These are phyloP conservation scores for Chesias legatella DNA, from an alignment of 2,888 invertebrate species.

Conservation along the genomic window DNA sequence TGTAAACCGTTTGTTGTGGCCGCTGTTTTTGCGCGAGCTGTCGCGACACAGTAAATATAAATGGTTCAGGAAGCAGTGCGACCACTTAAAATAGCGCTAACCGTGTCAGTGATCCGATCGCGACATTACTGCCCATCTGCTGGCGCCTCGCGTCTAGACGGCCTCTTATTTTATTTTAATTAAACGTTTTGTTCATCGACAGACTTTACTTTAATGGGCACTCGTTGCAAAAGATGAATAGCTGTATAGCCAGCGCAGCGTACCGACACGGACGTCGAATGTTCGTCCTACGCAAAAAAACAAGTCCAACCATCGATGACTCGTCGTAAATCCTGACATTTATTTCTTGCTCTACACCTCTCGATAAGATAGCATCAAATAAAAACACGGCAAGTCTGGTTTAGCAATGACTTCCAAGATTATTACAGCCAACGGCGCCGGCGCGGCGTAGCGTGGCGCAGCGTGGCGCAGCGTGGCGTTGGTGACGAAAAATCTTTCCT, in stretches of 20 bases:
- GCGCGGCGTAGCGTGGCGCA: too few species aligned
- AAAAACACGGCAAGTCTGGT: constrained; percentile 1
- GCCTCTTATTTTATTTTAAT: constrained; percentile 41
- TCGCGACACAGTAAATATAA: constrained; percentile 30
- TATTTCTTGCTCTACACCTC: constrained; percentile 6
- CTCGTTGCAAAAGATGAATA: constrained; percentile 27
- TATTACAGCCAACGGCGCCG: constrained; percentile 15
- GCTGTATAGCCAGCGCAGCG: constrained; percentile 4
- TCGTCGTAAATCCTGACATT: constrained; percentile 18
- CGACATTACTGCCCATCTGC: constrained; percentile 32
- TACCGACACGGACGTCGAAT: constrained; percentile 14
- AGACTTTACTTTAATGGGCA: constrained; percentile 26
- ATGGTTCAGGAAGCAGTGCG: constrained; percentile 45
- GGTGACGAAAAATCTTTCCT: constrained; percentile 17
- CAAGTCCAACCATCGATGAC: constrained; percentile 21
- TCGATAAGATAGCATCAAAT: constrained; percentile 1
- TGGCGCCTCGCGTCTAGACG: constrained; percentile 53
- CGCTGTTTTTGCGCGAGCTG: constrained; percentile 10
- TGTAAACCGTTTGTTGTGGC: constrained; percentile 13
- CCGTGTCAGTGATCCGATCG: constrained; percentile 39
- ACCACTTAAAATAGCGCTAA: constrained; percentile 49
- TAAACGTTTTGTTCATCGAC: constrained; percentile 35
- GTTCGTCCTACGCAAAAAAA: constrained; percentile 16
- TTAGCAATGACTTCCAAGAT: constrained; percentile 10
- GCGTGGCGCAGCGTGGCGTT: too few species aligned